phyloP scores from a whole-genome alignment of 2,113 vertebrate species.

The Pygathrix nemaeus region DNA sequence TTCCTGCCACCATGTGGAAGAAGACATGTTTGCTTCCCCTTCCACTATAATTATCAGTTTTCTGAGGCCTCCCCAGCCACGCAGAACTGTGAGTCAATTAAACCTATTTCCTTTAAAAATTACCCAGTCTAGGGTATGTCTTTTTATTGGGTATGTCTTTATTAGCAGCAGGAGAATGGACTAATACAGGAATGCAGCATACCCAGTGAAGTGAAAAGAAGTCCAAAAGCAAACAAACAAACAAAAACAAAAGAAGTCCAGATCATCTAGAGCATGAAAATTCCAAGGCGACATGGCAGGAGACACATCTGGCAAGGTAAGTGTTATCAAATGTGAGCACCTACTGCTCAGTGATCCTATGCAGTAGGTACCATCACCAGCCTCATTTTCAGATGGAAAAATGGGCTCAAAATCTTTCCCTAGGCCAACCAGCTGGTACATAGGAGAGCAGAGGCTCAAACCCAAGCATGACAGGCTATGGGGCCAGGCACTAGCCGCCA shows the following conservation, averaged over 20 bases:
- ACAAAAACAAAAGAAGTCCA: background rate
- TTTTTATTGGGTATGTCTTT: too few species aligned
- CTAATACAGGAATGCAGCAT: too few species aligned
- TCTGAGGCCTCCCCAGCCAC: too few species aligned
- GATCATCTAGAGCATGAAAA: background rate
- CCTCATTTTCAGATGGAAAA: background rate
- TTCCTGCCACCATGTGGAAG: too few species aligned
- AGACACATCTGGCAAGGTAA: background rate
- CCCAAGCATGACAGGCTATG: too few species aligned
- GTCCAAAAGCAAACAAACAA: background rate
- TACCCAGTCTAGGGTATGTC: too few species aligned
- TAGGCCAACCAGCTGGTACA: background rate
- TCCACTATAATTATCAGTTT: too few species aligned
- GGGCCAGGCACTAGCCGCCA: background rate
- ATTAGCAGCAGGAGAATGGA: too few species aligned
- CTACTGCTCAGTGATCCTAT: background rate
- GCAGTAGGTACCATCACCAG: background rate
- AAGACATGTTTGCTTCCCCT: too few species aligned
- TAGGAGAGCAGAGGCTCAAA: background rate
- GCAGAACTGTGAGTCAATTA: too few species aligned
- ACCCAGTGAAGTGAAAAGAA: background rate
- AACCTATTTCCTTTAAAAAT: too few species aligned
- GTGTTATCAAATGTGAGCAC: too few species aligned
- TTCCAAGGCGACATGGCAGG: fast-evolving
- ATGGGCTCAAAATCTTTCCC: background rate